Percentiles rank a stretch among this genome's conserved stretches.
These are phyloP conservation scores for Creontiades dilutus DNA, from an alignment of 2,888 invertebrate species.

Conservation along the genomic window DNA sequence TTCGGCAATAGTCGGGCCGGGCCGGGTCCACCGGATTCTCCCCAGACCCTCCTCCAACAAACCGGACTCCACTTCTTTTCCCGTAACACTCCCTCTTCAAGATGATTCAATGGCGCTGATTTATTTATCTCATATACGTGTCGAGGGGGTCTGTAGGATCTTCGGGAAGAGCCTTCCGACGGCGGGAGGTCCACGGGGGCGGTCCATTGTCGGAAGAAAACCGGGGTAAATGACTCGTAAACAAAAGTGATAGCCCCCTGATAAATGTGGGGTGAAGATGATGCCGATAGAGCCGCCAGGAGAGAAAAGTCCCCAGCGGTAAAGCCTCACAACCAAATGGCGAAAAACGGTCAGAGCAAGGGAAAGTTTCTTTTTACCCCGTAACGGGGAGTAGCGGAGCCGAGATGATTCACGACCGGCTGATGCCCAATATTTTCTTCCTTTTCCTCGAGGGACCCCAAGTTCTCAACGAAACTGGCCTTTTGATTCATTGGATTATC, in stretches of 20 bases:
- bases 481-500: conserved; percentile 32
- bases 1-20: too few species aligned
- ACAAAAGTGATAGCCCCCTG: conserved; percentile 66
- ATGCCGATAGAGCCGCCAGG: conserved; percentile 22
- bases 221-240: conserved; percentile 67
- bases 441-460: background rate
- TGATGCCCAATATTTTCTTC: conserved; percentile 17
- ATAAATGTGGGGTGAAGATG: conserved; percentile 61
- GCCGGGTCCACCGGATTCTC: too few species aligned
- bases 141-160: background rate
- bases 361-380: conserved; percentile 2
- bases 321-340: background rate
- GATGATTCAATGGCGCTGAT: background rate
- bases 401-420: conserved; percentile 21
- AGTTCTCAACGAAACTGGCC: background rate
- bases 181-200: background rate
- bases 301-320: background rate
- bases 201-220: conserved; percentile 49
- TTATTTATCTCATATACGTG: background rate
- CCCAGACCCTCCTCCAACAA: too few species aligned
- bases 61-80: too few species aligned
- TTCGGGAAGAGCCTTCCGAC: background rate
- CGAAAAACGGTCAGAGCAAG: conserved; percentile 16
- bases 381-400: background rate
- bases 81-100: background rate